Evolutionary conservation across 1,140 invertebrate genomes (phyloP).

Genomic region (Drosophila setifemur): DNA sequence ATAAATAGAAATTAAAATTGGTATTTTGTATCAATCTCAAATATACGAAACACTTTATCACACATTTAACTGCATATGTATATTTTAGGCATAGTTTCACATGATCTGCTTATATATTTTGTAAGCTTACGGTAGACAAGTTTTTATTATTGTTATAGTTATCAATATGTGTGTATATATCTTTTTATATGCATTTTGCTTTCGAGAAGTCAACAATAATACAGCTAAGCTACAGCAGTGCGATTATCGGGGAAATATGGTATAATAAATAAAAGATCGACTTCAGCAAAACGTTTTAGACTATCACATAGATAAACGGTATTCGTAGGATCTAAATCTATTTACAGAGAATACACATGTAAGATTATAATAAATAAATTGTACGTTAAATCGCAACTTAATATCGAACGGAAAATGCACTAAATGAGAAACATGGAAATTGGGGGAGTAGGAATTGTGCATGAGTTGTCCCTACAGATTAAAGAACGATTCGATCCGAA

Average conservation of each 20-base stretch:
- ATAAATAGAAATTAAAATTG: too few species aligned
- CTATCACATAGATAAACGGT: conserved; percentile 72
- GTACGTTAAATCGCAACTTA: conserved; percentile 47
- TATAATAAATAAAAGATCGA: conserved; percentile 48
- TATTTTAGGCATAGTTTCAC: conserved; percentile 28
- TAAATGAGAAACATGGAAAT: conserved; percentile 39
- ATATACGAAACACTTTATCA: not conserved
- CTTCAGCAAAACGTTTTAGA: conserved; percentile 64
- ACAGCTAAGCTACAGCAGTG: conserved; percentile 31
- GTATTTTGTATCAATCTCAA: too few species aligned
- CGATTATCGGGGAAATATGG: conserved; percentile 23
- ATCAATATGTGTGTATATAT: conserved; percentile 25
- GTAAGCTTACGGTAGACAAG: conserved; percentile 36
- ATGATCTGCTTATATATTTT: not conserved
- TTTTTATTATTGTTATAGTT: conserved; percentile 23
- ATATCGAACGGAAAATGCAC: conserved; percentile 44
- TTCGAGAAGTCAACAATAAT: conserved; percentile 40
- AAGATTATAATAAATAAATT: conserved; percentile 37
- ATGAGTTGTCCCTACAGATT: conserved; percentile 60
- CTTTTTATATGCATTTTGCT: conserved; percentile 23
- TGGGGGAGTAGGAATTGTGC: conserved; percentile 31
- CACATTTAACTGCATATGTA: conserved; percentile 23
- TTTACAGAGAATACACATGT: conserved; percentile 58
- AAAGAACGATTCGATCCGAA: conserved; percentile 79
- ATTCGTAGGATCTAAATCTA: conserved; percentile 54